Evolutionary conservation across 1,140 invertebrate species (phyloP), one percentile per base, ranked within the genome.

Genomic region (Ips nitidus): DNA sequence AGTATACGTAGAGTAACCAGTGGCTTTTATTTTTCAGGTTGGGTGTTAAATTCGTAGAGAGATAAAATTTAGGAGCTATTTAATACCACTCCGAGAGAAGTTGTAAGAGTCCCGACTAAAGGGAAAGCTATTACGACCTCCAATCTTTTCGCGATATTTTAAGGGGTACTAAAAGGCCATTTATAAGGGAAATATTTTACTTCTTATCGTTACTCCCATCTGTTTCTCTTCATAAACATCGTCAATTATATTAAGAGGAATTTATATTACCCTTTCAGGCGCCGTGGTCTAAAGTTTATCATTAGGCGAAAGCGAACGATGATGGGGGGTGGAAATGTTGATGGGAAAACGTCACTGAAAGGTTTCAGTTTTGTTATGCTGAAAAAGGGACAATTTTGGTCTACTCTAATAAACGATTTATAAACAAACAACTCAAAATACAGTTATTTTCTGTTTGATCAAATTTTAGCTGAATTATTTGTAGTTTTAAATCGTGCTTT

Each of bases 181-280:
- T 60, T 68, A 68, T 60, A 60, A 60, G 39, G 42, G 58, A 55
- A 61, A 60, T 68, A 60, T 61, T 59, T 68, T 60, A 60, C 45
- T 60, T 61, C 52, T 50, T 68, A 68, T 68, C 66, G 56, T 59
- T 40, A 60, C 66, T 59, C 66, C 66, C 66, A 60, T 68, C 45
- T 60, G 66, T 68, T 66, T 60, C 42, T 59, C 56, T 68, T 68
- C 66, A 68, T 60, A 68, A 61, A 68, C 56, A 60, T 59, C 66
- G 66, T 60, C 66, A 68, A 68, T 68, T 68, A 60, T 53, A 68
- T 52, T 7, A 53, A 60, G 8, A 47, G n/a, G 53, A 52, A 67
- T 67, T 67, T 67, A 60, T 66, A 52, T 52, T 41, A 47, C 47
- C 60, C 47, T 22, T 52, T 63, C 40, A 7, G 45, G 4, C 36